A percentile compares a stretch with the other conserved stretches of the same genome.
These are phyloP conservation scores for Gadopsis marmoratus DNA, from an alignment of 2,797 vertebrate species.

Conservation along the genomic window DNA sequence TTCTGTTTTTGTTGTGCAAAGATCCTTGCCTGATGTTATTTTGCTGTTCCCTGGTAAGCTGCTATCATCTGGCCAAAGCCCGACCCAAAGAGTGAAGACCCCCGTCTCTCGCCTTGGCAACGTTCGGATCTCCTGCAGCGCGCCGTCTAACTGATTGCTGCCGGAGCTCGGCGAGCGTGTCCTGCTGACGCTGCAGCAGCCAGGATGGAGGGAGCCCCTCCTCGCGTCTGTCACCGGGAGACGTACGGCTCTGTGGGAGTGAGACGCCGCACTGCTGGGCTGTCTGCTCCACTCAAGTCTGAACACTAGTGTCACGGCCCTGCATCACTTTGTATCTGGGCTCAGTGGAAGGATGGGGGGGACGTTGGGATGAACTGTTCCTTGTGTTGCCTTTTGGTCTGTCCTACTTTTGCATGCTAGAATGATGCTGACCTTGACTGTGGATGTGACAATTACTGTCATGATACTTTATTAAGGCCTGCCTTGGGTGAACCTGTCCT, in stretches of 20 bases:
- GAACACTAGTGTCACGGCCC: slow-evolving; percentile 49
- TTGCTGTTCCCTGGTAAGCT: slow-evolving; percentile 70
- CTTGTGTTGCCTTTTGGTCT: slow-evolving; percentile 62
- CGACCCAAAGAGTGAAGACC: slow-evolving; percentile 40
- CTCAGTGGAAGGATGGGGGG: slow-evolving; percentile 29
- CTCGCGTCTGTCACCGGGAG: slow-evolving; percentile 51
- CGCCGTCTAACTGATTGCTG: slow-evolving; percentile 45
- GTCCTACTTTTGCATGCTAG: slow-evolving; percentile 68
- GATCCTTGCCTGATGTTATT: slow-evolving; percentile 37
- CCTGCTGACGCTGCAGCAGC: slow-evolving; percentile 51
- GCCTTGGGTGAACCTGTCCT: slow-evolving; percentile 34
- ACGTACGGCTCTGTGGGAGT: slow-evolving; percentile 57
- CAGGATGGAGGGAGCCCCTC: slow-evolving; percentile 34
- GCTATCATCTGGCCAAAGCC: slow-evolving; percentile 68
- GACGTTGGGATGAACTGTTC: slow-evolving; percentile 33
- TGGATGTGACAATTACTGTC: slow-evolving; percentile 51
- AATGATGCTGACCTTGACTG: slow-evolving; percentile 58
- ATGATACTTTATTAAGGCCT: slow-evolving; percentile 38
- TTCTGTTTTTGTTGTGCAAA: slow-evolving; percentile 43
- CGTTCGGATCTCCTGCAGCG: slow-evolving; percentile 26
- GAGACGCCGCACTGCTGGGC: slow-evolving; percentile 55
- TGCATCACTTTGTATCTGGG: slow-evolving; percentile 43
- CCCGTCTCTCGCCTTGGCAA: slow-evolving; percentile 29
- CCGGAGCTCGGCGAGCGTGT: slow-evolving; percentile 38
- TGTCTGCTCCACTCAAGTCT: slow-evolving; percentile 67